These are phyloP conservation scores for Apotomis turbidana DNA, from an alignment of 2,888 invertebrate species.

Conservation along the genomic window DNA sequence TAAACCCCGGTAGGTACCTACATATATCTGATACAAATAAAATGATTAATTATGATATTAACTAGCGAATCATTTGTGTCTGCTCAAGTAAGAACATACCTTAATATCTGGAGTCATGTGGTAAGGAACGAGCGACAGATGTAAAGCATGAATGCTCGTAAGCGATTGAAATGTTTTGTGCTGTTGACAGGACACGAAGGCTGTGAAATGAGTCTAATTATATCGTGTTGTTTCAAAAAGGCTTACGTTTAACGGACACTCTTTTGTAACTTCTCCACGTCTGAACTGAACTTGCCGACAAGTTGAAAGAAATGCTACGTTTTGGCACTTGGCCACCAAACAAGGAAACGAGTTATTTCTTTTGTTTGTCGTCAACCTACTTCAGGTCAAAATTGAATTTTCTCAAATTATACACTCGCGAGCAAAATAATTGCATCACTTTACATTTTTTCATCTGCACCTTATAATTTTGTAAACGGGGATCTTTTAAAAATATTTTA, in stretches of 20 bases:
- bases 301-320: conserved; percentile 58
- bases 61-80: too few species aligned
- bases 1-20: not conserved
- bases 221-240: not conserved
- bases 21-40: too few species aligned
- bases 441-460: too few species aligned
- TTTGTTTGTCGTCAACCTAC: conserved; percentile 59
- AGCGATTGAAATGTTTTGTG: conserved; percentile 48
- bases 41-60: too few species aligned
- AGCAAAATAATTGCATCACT: too few species aligned
- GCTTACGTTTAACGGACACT: not conserved
- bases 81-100: not conserved
- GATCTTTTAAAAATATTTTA: too few species aligned
- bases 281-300: conserved; percentile 35
- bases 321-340: conserved; percentile 58
- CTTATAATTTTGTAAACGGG: too few species aligned
- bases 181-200: conserved; percentile 60
- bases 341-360: conserved; percentile 69
- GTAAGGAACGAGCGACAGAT: conserved; percentile 5
- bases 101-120: conserved; percentile 2
- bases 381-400: conserved; percentile 35
- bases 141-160: conserved; percentile 15
- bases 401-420: too few species aligned
- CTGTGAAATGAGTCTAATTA: conserved; percentile 44
- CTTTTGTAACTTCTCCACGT: not conserved